Base-by-base conservation (phyloP, 2,797 vertebrate genomes). In the Pogonophryne albipinna region DNA sequence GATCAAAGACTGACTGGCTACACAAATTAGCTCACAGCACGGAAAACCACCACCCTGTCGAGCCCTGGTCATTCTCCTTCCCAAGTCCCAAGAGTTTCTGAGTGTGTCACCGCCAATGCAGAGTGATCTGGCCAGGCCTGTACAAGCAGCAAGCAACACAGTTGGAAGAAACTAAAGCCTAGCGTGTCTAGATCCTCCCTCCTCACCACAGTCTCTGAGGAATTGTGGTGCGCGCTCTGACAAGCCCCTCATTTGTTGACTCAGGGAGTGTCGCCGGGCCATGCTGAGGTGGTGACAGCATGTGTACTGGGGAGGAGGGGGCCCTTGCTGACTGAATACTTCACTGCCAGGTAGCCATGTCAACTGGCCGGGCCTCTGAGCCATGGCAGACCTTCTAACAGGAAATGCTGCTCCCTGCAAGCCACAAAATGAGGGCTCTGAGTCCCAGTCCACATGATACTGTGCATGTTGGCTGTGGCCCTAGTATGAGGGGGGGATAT, bases 221-320 rank as follows among this genome's bases (percentile, higher is more conserved):
- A 92, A 91, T 92, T 93, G 92, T 90, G 94, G 92, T 93, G 89
- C 91, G 89, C 89, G 90, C 91, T 92, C 90, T 88, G 91, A 93
- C 92, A 92, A 92, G 91, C 89, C 90, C 91, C 91, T 93, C 91
- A 90, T 92, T 91, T 93, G 90, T 95, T 95, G 93, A 94, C 92
- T 91, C 91, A 93, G 92, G 93, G 94, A 93, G 94, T 94, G 94
- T 93, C 92, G 83, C 93, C 85, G 85, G 88, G 87, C 89, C 89
- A 87, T 83, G 91, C 88, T 91, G 91, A 91, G 91, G 94, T 91
- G 92, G 92, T 93, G 93, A 94, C 90, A 93, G 86, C 85, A 86
- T 89, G 85, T 88, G 86, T 82, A 59, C 87, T 47, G 80, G 71
- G 76, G 76, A 85, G 76, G 80, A 68, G 80, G 86, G 76, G 84